Evolutionary conservation across 2,888 invertebrate genomes (phyloP).

Genomic region (Sphaerophoria taeniata): DNA sequence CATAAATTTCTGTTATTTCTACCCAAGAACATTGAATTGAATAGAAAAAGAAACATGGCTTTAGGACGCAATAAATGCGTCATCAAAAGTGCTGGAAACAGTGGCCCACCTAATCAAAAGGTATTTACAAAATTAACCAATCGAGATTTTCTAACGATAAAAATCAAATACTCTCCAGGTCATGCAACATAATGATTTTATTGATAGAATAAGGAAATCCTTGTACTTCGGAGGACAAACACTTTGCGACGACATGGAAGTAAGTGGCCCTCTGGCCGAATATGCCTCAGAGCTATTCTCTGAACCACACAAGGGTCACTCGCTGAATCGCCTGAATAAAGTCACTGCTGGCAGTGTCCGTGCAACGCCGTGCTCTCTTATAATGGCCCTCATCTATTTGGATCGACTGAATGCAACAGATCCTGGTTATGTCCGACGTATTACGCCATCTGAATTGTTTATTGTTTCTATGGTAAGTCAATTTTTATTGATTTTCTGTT

Average conservation of each 20-base stretch:
- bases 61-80: conserved; percentile 80
- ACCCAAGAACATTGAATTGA: background rate
- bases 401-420: conserved; percentile 93
- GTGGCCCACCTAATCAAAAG: conserved; percentile 71
- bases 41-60: conserved; percentile 65
- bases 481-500: conserved; percentile 2
- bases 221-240: conserved; percentile 94
- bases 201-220: conserved; percentile 93
- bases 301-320: conserved; percentile 89
- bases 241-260: conserved; percentile 92
- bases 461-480: conserved; percentile 93
- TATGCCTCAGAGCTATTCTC: conserved; percentile 94
- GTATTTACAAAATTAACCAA: conserved; percentile 35
- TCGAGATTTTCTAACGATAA: background rate
- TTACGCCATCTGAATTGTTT: conserved; percentile 96
- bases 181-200: conserved; percentile 88
- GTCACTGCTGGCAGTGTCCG: conserved; percentile 90
- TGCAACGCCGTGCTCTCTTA: conserved; percentile 95
- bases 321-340: conserved; percentile 89
- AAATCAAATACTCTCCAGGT: conserved; percentile 76
- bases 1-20: background rate
- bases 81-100: conserved; percentile 75
- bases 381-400: conserved; percentile 96
- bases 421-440: conserved; percentile 91
- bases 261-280: conserved; percentile 85